phyloP scores from a whole-genome alignment of 2,113 vertebrate species.

The Spea multiplicata region DNA sequence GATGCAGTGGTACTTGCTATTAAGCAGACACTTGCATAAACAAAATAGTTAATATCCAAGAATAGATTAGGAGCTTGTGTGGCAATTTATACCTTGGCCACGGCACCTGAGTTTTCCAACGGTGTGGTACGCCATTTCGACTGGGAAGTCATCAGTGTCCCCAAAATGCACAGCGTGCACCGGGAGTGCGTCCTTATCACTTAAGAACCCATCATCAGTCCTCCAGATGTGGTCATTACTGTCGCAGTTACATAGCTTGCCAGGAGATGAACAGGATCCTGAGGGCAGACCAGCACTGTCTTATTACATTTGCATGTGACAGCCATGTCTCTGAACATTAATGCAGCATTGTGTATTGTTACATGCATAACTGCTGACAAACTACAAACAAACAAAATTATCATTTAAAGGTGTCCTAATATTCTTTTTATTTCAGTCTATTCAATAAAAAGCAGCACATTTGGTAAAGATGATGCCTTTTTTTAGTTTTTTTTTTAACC shows the following conservation, averaged over 20 bases:
- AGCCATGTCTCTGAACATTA: too few species aligned
- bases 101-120: slow-evolving; percentile 50
- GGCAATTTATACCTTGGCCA: slow-evolving; percentile 26
- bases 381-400: too few species aligned
- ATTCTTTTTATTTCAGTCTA: background rate
- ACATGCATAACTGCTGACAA: too few species aligned
- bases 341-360: too few species aligned
- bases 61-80: background rate
- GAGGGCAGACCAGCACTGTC: background rate
- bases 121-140: slow-evolving; percentile 52
- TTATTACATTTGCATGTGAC: too few species aligned
- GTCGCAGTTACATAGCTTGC: slow-evolving; percentile 48
- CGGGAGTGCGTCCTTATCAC: slow-evolving; percentile 35
- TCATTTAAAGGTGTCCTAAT: too few species aligned
- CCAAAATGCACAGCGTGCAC: slow-evolving; percentile 48
- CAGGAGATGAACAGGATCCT: slow-evolving; percentile 40
- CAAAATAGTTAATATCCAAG: background rate
- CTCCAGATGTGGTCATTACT: slow-evolving; percentile 51
- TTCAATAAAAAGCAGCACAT: background rate
- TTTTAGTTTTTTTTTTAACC: too few species aligned
- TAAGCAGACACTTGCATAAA: too few species aligned
- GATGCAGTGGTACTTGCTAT: too few species aligned
- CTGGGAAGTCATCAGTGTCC: slow-evolving; percentile 44
- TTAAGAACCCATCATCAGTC: slow-evolving; percentile 46
- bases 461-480: too few species aligned